A percentile compares a stretch with the other conserved stretches of the same genome.
Conservation (phyloP, 2,888 invertebrate species). For the Brachynemurus nebulosus region DNA sequence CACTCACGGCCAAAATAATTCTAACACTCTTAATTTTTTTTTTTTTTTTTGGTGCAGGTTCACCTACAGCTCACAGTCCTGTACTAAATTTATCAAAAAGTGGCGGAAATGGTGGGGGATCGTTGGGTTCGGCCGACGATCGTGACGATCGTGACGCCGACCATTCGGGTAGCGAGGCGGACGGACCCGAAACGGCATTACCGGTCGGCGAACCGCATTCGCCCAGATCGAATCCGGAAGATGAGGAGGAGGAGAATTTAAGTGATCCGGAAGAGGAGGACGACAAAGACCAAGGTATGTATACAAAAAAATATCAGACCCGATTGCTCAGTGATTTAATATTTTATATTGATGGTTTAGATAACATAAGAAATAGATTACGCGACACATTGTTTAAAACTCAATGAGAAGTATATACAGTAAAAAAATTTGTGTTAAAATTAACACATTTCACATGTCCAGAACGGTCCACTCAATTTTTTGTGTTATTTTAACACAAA, state of each 20-base stretch:
- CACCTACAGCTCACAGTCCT: constrained; percentile 82
- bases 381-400: too few species aligned
- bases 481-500: too few species aligned
- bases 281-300: constrained; percentile 69
- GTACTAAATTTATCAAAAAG: constrained; percentile 84
- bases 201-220: constrained; percentile 40
- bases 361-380: too few species aligned
- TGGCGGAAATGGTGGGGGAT: constrained; percentile 60
- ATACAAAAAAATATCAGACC: too few species aligned
- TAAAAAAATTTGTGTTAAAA: too few species aligned
- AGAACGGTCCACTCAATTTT: too few species aligned
- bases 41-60: constrained; percentile 41
- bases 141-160: constrained; percentile 48
- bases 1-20: too few species aligned
- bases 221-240: constrained; percentile 53
- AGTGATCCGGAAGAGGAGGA: constrained; percentile 78
- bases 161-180: constrained; percentile 48
- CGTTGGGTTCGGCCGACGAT: constrained; percentile 45
- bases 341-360: too few species aligned
- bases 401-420: too few species aligned
- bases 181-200: constrained; percentile 38
- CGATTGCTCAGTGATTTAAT: too few species aligned
- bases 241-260: constrained; percentile 75
- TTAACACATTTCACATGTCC: too few species aligned
- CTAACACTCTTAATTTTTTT: too few species aligned